Percentiles rank a stretch among this genome's conserved stretches.
Conservation (phyloP, 2,797 vertebrate species). For the Liparis tanakae region DNA sequence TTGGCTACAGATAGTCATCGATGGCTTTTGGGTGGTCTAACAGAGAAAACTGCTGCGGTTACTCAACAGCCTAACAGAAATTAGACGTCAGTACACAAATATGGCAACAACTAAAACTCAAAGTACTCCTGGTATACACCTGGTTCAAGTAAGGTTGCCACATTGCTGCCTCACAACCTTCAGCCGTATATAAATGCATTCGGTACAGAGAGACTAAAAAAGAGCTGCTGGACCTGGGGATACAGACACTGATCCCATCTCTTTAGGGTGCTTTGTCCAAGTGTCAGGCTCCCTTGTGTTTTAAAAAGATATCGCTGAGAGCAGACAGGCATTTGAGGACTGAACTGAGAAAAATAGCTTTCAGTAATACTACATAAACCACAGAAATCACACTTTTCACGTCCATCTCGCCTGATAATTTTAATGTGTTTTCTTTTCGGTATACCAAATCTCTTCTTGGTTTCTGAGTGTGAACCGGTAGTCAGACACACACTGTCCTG, state of each 20-base stretch:
- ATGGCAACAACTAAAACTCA: slow-evolving; percentile 7
- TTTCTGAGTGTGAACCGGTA: slow-evolving; percentile 2
- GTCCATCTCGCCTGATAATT: slow-evolving; percentile 43
- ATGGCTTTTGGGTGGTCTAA: slow-evolving; percentile 1
- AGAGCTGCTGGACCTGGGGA: slow-evolving; percentile 49
- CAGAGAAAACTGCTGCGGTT: slow-evolving; percentile 24
- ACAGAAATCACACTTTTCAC: slow-evolving; percentile 50
- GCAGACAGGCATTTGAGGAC: slow-evolving; percentile 52
- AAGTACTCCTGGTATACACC: slow-evolving; percentile 29
- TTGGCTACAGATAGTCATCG: slow-evolving; percentile 21
- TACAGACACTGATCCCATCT: slow-evolving; percentile 60
- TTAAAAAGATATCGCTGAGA: slow-evolving; percentile 48
- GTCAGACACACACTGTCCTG: background rate
- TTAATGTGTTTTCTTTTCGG: slow-evolving; percentile 36
- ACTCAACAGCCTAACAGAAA: slow-evolving; percentile 21
- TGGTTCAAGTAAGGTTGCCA: slow-evolving; percentile 22
- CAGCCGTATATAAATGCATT: slow-evolving; percentile 32
- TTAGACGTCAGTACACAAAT: slow-evolving; percentile 18
- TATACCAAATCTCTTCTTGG: slow-evolving; percentile 3
- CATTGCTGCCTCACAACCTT: slow-evolving; percentile 30
- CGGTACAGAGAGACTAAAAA: slow-evolving; percentile 31
- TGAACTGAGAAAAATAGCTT: slow-evolving; percentile 45
- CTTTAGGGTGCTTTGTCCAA: slow-evolving; percentile 46
- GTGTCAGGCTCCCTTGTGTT: slow-evolving; percentile 46
- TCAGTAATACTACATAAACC: slow-evolving; percentile 52